These are phyloP conservation scores for Chorisops tibialis DNA, from an alignment of 2,888 invertebrate species.

Conservation along the genomic window DNA sequence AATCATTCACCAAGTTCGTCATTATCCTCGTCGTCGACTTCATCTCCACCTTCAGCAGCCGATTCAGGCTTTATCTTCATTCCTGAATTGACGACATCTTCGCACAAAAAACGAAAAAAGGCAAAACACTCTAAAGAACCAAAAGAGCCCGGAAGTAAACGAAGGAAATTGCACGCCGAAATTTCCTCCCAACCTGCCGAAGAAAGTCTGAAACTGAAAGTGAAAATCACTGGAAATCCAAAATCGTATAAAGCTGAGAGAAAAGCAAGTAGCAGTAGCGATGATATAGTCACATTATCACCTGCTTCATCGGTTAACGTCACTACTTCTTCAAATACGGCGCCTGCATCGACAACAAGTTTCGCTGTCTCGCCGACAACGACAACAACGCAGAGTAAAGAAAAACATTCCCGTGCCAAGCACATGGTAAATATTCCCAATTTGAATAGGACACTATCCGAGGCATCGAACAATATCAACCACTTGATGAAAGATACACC, in stretches of 20 bases:
- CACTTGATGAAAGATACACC: conserved; percentile 36
- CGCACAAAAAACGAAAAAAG: conserved; percentile 58
- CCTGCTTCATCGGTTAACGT: background rate
- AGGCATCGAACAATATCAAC: conserved; percentile 42
- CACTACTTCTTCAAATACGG: background rate
- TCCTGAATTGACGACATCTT: conserved; percentile 3
- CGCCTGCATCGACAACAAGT: background rate
- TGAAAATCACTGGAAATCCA: conserved; percentile 53
- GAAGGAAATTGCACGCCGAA: conserved; percentile 58
- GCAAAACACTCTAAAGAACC: conserved; percentile 57
- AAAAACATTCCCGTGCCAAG: conserved; percentile 9
- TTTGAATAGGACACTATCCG: conserved; percentile 40
- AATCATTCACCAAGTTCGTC: conserved; percentile 43
- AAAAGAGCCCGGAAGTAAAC: conserved; percentile 49
- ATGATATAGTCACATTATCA: conserved; percentile 24
- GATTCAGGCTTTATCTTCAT: conserved; percentile 35
- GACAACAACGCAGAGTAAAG: background rate
- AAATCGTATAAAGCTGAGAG: conserved; percentile 42
- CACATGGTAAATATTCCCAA: conserved; percentile 35
- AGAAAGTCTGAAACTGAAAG: conserved; percentile 56
- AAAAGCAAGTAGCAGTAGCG: conserved; percentile 34
- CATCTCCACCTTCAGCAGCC: conserved; percentile 38
- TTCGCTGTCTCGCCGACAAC: too few relatives aligned
- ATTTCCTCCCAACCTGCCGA: conserved; percentile 53
- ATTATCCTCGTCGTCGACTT: conserved; percentile 41